These are phyloP conservation scores for Myotis pilosus DNA, from an alignment of 2,797 vertebrate species.

Conservation along the genomic window DNA sequence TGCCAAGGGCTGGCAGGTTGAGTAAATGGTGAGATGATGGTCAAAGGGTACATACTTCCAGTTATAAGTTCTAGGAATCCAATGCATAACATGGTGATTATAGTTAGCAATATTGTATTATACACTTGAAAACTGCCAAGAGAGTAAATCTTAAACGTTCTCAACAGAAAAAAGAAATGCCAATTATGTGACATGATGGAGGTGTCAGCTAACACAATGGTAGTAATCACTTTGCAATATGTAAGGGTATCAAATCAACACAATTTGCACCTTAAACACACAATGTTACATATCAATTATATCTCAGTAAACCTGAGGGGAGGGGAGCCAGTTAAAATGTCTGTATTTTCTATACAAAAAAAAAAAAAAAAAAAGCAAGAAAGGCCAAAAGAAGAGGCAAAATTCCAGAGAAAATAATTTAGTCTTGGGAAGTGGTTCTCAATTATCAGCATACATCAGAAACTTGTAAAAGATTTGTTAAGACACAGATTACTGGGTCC, in stretches of 20 bases:
- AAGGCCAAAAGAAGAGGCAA: not conserved
- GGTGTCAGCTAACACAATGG: not conserved
- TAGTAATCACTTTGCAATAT: not conserved
- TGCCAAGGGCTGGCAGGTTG: not conserved
- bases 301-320: not conserved
- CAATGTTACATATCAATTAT: not conserved
- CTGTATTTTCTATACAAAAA: not conserved
- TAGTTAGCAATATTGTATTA: not conserved
- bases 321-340: no score
- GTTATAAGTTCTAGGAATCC: not conserved
- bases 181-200: not conserved
- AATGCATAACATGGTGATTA: not conserved
- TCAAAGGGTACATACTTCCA: not conserved
- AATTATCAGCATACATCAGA: not conserved
- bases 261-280: not conserved
- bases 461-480: not conserved
- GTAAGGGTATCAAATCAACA: not conserved
- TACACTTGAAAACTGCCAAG: not conserved
- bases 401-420: conserved; percentile 22
- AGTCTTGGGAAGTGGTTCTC: not conserved
- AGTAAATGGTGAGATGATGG: not conserved
- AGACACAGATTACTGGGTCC: not conserved
- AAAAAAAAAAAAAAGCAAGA: not conserved
- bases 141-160: not conserved
- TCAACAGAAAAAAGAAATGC: not conserved